Evolutionary conservation across 2,888 invertebrate species (phyloP).

Genomic region (Aricia artaxerxes): DNA sequence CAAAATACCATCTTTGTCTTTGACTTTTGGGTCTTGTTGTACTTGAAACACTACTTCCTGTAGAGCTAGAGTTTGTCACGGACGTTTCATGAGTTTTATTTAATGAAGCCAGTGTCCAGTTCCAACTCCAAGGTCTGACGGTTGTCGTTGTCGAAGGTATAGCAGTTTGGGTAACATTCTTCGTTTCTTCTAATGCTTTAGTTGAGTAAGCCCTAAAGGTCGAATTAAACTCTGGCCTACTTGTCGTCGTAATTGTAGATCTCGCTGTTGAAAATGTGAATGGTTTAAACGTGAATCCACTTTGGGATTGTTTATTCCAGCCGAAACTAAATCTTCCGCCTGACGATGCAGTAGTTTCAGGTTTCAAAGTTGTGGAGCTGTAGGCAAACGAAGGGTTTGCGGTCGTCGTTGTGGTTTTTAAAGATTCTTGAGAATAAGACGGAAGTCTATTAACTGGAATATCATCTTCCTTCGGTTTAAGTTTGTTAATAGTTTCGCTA

Average conservation of each 20-base stretch:
- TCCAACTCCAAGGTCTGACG: not conserved
- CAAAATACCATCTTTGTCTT: not conserved
- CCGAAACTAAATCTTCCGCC: not conserved
- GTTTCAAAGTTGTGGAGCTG: conserved; percentile 33
- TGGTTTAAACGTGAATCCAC: conserved; percentile 16
- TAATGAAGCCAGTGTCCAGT: not conserved
- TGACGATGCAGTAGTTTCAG: not conserved
- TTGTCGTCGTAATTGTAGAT: not conserved
- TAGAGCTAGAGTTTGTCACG: not conserved
- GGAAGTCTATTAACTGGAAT: not conserved
- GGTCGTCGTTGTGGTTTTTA: conserved; percentile 14
- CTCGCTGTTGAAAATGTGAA: not conserved
- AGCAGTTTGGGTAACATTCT: not conserved
- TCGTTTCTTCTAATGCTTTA: not conserved
- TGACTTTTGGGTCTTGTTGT: not conserved
- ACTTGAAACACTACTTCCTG: not conserved
- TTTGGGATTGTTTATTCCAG: conserved; percentile 18
- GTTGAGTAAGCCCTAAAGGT: not conserved
- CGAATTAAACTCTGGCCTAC: not conserved
- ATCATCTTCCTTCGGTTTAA: not conserved
- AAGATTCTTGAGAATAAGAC: not conserved
- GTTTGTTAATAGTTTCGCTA: not conserved
- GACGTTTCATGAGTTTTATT: not conserved
- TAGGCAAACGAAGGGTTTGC: conserved; percentile 12
- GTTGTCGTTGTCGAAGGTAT: not conserved